These are phyloP conservation scores for Megaptera novaeangliae DNA, from an alignment of 2,113 vertebrate species.

Conservation along the genomic window DNA sequence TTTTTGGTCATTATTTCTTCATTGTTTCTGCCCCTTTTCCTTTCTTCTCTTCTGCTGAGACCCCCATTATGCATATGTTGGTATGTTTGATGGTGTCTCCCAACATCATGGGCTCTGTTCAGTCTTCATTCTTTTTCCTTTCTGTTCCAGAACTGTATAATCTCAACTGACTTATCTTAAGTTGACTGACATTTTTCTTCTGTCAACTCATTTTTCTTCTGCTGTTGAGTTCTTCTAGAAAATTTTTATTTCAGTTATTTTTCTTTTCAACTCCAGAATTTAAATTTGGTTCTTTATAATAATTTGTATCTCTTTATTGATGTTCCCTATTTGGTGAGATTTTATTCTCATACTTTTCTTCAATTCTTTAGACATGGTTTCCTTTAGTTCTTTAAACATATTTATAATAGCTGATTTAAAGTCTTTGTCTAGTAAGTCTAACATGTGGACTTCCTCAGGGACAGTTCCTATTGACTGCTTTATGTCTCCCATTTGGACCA, in stretches of 20 bases:
- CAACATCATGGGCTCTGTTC: background rate
- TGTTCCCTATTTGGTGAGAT: background rate
- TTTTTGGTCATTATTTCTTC: constrained; percentile 19
- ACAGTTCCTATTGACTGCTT: background rate
- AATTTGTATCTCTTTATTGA: background rate
- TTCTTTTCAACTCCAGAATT: constrained; percentile 3
- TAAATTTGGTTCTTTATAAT: background rate
- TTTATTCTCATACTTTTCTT: background rate
- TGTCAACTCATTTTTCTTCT: background rate
- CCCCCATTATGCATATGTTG: background rate
- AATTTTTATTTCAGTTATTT: background rate
- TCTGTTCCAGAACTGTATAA: background rate
- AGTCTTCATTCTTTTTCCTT: constrained; percentile 10
- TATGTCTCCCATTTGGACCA: background rate
- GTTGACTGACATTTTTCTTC: background rate
- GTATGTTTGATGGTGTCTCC: background rate
- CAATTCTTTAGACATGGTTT: constrained; percentile 10
- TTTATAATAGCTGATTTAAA: background rate
- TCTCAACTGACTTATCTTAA: background rate
- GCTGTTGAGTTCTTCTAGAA: background rate
- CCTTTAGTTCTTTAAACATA: background rate
- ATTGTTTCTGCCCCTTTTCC: background rate
- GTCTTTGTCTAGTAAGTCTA: constrained; percentile 4
- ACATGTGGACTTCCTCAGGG: background rate
- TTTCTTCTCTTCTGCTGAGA: background rate